Evolutionary conservation across 2,888 invertebrate species (phyloP).

Genomic region (Cataglyphis rosenhaueri): DNA sequence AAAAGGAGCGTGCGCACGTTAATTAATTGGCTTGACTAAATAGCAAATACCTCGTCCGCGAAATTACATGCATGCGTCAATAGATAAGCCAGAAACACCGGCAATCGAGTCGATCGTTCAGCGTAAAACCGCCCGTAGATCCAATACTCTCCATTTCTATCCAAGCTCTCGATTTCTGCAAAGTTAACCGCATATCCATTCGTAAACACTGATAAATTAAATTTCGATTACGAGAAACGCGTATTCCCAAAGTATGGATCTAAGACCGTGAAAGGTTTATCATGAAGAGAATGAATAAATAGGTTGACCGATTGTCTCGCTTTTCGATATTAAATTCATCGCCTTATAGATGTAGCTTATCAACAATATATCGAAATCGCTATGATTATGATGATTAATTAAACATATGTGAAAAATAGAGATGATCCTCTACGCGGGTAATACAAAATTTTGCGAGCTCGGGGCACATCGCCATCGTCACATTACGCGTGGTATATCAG

Average conservation of each 20-base stretch:
- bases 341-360: background rate
- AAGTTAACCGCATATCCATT: slow-evolving; percentile 64
- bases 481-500: background rate
- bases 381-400: background rate
- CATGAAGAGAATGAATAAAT: background rate
- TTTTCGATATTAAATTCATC: background rate
- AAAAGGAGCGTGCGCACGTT: slow-evolving; percentile 59
- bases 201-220: slow-evolving; percentile 61
- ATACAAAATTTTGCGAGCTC: background rate
- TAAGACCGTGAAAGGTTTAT: slow-evolving; percentile 21
- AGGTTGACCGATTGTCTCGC: background rate
- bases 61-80: slow-evolving; percentile 60
- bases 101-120: slow-evolving; percentile 68
- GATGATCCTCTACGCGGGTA: background rate
- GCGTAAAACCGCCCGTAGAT: slow-evolving; percentile 59
- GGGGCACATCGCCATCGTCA: background rate
- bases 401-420: background rate
- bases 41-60: slow-evolving; percentile 57
- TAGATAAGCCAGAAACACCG: slow-evolving; percentile 40
- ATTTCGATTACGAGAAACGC: slow-evolving; percentile 45
- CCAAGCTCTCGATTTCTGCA: slow-evolving; percentile 37
- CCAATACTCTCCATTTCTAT: slow-evolving; percentile 52
- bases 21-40: slow-evolving; percentile 77
- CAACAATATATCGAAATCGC: background rate
- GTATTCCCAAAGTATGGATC: slow-evolving; percentile 33